Evolutionary conservation across 2,797 vertebrate species (phyloP), one percentile per base, ranked within the genome.

Genomic region (Varecia variegata): DNA sequence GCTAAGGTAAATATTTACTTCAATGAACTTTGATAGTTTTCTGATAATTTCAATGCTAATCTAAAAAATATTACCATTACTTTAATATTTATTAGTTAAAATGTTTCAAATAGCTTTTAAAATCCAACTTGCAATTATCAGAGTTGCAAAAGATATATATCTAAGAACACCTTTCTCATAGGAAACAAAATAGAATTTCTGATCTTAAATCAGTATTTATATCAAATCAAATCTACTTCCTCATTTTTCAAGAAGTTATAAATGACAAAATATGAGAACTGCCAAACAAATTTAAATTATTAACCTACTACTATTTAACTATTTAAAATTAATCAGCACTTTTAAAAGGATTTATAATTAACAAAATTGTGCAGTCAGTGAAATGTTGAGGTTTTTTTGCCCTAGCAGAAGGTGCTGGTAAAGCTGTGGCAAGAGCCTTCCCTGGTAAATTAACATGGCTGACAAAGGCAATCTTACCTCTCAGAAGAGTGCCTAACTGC

Each of bases 301-400:
- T 94, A 95, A 93, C 73, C 70, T 74, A 79, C 7, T 70, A 90
- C 38, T 70, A 87, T 67, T 93, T 83, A 80, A 85, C 38, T 93
- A 88, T 86, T 94, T 70, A 84, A 96, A 93, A 93, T 58, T 73
- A 92, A 93, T 88, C 77, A 97, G 43, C 30, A 94, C 18, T 89
- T 96, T 92, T 67, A 54, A 88, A 92, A 90, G 27, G 9, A 13
- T 94, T 96, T 94, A 85, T 38, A 70, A 88, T 88, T 80, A 88
- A 47, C 45, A 67, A 76, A 94, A 84, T 9, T 68, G 58, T 87
- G 73, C 12, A 74, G 73, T 68, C 81, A 91, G 54, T 91, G 30
- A 94, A 91, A 94, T 50, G 58, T 3, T 74, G 18, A 10, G 2
- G 20, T 30, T 32, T 30, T 71, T 45, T 35, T 20, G 10, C 10